phyloP scores from a whole-genome alignment of 2,888 invertebrate species.

The Pteria penguin region DNA sequence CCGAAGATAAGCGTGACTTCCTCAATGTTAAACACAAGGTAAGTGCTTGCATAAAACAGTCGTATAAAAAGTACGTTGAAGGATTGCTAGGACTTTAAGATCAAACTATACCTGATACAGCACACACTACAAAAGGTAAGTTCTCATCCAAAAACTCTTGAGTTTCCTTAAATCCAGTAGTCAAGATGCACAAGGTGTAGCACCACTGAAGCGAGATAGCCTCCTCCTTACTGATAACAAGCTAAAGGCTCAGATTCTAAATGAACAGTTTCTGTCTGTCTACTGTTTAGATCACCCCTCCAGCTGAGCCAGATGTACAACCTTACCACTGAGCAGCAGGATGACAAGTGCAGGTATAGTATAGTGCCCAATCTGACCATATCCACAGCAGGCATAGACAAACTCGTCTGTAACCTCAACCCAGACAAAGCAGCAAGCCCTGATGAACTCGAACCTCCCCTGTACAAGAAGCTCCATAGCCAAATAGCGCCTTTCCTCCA shows the following conservation, averaged over 20 bases:
- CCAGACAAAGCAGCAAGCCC: neutral
- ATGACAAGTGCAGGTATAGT: neutral
- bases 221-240: neutral
- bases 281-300: neutral
- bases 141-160: neutral
- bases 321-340: neutral
- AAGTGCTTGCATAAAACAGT: neutral
- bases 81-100: constrained; percentile 5
- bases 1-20: neutral
- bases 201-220: neutral
- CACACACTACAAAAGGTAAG: neutral
- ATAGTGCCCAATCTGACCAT: neutral
- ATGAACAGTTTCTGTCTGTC: neutral
- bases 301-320: neutral
- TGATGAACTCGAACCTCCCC: neutral
- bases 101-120: neutral
- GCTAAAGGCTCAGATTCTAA: neutral
- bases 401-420: neutral
- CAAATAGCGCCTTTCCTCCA: neutral
- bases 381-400: neutral
- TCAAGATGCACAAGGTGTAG: neutral
- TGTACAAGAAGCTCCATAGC: neutral
- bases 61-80: constrained; percentile 6
- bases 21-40: neutral
- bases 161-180: neutral